Base-by-base conservation (phyloP, 2,888 invertebrate genomes). In the Hirtodrosophila alboralis region DNA sequence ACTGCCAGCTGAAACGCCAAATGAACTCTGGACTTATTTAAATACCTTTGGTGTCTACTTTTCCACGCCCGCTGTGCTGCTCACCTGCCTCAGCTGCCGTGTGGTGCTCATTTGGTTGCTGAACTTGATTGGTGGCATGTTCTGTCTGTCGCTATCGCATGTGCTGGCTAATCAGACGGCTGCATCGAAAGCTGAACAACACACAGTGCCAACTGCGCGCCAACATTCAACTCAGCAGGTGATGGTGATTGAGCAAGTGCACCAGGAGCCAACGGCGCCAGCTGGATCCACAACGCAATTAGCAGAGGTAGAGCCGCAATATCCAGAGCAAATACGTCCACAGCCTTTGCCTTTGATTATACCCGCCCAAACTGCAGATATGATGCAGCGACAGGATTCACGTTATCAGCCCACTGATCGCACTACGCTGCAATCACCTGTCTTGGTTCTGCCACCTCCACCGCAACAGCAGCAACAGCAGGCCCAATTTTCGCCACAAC, bases 11-110 rank as follows among this genome's bases (percentile, higher is more conserved):
- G 26, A 0, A 7, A 21, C 4, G 58, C 51, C 40, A 0, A 34
- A 36, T 0, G 4, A 1, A 0, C 13, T 70, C 7, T 23, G 53
- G 43, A 0, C 1, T 0, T 3, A 13, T 10, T 36, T 89, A 21
- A 57, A 77, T 4, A 72, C 58, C 1, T 88, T 80, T 48, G 88
- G 87, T 14, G 69, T 78, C 2, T 87, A 88, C 40, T 90, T 88
- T 12, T 51, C 86, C 2, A 83, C 86, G 7, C 89, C 91, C 0
- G 81, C 92, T 0, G 90, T 92, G 85, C 66, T 91, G 6, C 91
- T 93, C 90, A 90, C 91, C 2, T 84, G 91, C 8, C 43, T 92
- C 2, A 92, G 91, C 72, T 91, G 91, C 0, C 90, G 92, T 16
- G 89, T 92, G 33, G 89, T 90, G 2, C 52, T 92, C 1, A 84